phyloP scores from a whole-genome alignment of 2,797 vertebrate species.

The Labeo calbasu region DNA sequence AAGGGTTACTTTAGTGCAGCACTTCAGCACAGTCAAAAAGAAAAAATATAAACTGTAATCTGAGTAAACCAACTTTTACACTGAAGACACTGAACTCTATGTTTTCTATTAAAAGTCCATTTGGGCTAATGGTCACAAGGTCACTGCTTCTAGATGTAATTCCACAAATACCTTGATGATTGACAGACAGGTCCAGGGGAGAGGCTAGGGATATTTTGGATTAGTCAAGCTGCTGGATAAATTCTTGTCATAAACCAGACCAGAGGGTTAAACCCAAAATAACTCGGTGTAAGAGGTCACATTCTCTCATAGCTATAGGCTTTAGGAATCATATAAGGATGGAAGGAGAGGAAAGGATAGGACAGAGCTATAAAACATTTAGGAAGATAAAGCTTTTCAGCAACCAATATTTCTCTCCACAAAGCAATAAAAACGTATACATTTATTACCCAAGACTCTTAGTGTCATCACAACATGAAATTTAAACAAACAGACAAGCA shows the following conservation, averaged over 20 bases:
- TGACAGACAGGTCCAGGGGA: conserved; percentile 62
- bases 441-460: background rate
- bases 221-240: conserved; percentile 41
- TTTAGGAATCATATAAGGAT: conserved; percentile 10
- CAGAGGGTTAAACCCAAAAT: conserved; percentile 56
- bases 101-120: conserved; percentile 31
- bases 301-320: conserved; percentile 21
- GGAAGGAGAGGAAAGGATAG: background rate
- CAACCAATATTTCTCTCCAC: background rate
- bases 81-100: background rate
- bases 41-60: background rate
- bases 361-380: background rate
- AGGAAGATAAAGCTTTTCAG: background rate
- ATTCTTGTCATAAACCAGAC: conserved; percentile 54
- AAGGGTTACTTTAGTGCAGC: background rate
- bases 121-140: conserved; percentile 64
- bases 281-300: conserved; percentile 40
- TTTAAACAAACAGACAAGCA: background rate
- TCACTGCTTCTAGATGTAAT: conserved; percentile 72
- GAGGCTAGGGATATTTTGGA: conserved; percentile 63
- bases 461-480: background rate
- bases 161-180: conserved; percentile 64
- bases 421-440: background rate
- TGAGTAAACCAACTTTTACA: conserved; percentile 10
- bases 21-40: background rate